These are phyloP conservation scores for Ceyx margarethae DNA, from an alignment of 2,113 vertebrate genomes.

Conservation along the genomic window DNA sequence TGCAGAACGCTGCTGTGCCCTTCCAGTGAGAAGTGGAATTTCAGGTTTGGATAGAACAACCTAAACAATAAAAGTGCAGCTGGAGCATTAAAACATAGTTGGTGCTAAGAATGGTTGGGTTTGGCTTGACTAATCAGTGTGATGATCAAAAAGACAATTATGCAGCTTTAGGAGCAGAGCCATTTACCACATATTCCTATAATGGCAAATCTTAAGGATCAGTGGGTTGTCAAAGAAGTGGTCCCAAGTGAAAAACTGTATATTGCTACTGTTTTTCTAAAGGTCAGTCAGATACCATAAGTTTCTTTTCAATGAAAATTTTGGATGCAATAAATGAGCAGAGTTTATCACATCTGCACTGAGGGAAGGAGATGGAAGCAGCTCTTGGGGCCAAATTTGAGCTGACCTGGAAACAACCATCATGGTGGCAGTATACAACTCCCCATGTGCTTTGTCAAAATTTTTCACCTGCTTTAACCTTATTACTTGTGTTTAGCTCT, in stretches of 20 bases:
- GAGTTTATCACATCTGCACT: neutral
- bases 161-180: neutral
- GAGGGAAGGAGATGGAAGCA: neutral
- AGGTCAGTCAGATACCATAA: neutral
- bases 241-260: neutral
- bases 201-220: neutral
- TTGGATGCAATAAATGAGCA: neutral
- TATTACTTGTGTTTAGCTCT: neutral
- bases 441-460: fast-evolving
- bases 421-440: fast-evolving
- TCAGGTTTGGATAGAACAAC: conserved; percentile 16
- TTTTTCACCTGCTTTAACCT: neutral
- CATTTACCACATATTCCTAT: neutral
- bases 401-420: neutral
- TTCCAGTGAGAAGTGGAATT: conserved; percentile 8
- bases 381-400: neutral
- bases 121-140: neutral
- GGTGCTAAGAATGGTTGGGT: neutral
- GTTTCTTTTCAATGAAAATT: neutral
- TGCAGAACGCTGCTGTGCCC: neutral
- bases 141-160: neutral
- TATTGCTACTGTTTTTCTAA: neutral
- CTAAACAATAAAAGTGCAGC: conserved; percentile 32
- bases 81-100: neutral
- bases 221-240: neutral